These are phyloP conservation scores for Acanthopleura granulata DNA, from an alignment of 2,888 invertebrate genomes.

Conservation along the genomic window DNA sequence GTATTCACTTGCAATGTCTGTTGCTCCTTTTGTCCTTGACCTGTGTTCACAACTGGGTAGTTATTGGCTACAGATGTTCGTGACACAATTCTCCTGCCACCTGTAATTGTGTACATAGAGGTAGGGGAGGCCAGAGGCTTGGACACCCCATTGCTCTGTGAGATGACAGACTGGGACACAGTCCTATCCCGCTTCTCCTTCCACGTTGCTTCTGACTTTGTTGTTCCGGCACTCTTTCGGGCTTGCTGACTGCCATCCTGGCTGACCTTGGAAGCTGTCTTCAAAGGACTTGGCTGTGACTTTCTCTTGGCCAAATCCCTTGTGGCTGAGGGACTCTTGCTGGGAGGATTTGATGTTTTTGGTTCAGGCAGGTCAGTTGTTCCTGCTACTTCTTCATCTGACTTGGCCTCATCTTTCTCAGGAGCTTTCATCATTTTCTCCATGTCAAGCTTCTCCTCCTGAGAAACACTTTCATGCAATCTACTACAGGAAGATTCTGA, in stretches of 20 bases:
- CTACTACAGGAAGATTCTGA: neutral
- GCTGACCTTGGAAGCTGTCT: neutral
- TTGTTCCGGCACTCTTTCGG: constrained; percentile 11
- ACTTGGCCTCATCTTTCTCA: neutral
- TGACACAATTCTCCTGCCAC: constrained; percentile 44
- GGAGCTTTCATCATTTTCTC: neutral
- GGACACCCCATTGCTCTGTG: neutral
- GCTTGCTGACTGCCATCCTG: neutral
- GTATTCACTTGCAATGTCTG: constrained; percentile 12
- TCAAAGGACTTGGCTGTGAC: neutral
- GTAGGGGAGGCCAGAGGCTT: constrained; percentile 10
- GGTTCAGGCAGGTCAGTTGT: neutral
- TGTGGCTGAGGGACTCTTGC: neutral
- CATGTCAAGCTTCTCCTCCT: neutral
- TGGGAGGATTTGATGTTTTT: neutral
- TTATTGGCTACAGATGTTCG: constrained; percentile 56
- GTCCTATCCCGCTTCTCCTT: neutral
- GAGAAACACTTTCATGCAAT: neutral
- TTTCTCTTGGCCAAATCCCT: neutral
- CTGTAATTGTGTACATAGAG: constrained; percentile 15
- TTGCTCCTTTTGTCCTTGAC: neutral
- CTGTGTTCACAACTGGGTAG: constrained; percentile 40
- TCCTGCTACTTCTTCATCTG: neutral
- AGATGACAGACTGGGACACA: neutral
- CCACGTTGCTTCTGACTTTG: neutral